Conservation (phyloP, 2,888 invertebrate genomes). For the Aleiodes alternator region DNA sequence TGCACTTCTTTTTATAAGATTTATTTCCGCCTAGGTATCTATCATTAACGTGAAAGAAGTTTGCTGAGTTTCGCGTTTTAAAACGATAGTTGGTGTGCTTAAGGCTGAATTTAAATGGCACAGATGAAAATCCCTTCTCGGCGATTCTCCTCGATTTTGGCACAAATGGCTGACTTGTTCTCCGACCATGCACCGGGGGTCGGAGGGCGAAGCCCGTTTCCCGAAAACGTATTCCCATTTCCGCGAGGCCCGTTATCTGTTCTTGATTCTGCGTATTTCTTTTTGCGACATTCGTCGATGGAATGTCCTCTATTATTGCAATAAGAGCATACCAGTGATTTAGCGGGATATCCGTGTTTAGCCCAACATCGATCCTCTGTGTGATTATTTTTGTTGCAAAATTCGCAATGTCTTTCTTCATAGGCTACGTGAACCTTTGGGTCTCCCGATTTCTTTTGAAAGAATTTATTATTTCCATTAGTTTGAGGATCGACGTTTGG, state of each 20-base stretch:
- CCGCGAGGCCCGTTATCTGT: background rate
- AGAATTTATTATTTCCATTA: too few species aligned
- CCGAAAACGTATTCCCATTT: too few species aligned
- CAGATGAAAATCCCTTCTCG: too few species aligned
- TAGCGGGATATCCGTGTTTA: too few species aligned
- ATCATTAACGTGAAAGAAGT: background rate
- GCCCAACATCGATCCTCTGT: too few species aligned
- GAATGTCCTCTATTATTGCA: conserved; percentile 18
- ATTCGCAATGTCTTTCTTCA: too few species aligned
- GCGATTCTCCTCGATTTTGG: too few species aligned
- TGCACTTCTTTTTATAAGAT: background rate
- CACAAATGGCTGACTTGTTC: background rate
- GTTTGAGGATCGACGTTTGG: too few species aligned
- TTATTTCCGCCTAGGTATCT: background rate
- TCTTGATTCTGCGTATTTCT: background rate
- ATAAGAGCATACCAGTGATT: background rate
- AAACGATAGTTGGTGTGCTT: background rate
- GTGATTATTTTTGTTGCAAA: too few species aligned
- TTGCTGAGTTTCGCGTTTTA: background rate
- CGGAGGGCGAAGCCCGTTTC: background rate
- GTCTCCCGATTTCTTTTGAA: too few species aligned
- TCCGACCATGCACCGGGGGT: background rate
- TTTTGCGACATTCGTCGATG: conserved; percentile 12
- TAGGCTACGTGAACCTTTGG: too few species aligned
- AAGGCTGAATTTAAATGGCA: background rate